Percentiles rank a stretch among this genome's conserved stretches.
phyloP scores from a whole-genome alignment of 2,888 invertebrate species.

The Acrobasis suavella region DNA sequence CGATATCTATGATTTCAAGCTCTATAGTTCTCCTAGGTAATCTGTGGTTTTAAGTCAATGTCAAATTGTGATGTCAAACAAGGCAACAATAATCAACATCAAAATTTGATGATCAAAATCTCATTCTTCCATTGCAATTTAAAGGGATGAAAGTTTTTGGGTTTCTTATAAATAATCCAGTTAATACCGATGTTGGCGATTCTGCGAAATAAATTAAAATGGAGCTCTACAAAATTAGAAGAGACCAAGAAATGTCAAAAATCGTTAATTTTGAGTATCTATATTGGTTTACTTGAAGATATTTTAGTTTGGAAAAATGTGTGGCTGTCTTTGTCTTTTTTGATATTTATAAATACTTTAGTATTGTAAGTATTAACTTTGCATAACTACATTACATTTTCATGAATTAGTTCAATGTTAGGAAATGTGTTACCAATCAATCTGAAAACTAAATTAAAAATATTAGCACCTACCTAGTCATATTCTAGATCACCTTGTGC shows the following conservation, averaged over 20 bases:
- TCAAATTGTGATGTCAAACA: no score
- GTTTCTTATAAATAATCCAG: not conserved
- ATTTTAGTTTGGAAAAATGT: constrained; percentile 70
- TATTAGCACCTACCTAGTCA: no score
- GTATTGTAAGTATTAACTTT: constrained; percentile 62
- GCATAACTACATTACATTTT: not conserved
- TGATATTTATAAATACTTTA: constrained; percentile 55
- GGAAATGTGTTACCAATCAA: no score
- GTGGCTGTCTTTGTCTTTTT: constrained; percentile 65
- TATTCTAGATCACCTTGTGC: no score
- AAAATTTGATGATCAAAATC: not conserved
- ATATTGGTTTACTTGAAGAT: constrained; percentile 67
- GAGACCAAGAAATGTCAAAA: constrained; percentile 52
- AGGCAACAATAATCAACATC: no score
- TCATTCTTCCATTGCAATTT: not conserved
- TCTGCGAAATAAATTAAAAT: constrained; percentile 58
- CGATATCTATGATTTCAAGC: no score
- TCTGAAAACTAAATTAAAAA: no score
- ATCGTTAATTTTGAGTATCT: constrained; percentile 53
- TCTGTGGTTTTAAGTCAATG: no score
- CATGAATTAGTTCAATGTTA: no score
- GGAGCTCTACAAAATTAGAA: constrained; percentile 48
- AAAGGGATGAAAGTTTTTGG: constrained; percentile 6
- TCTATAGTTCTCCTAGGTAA: no score
- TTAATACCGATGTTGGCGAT: constrained; percentile 52